Evolutionary conservation across 2,888 invertebrate species (phyloP).

Genomic region (Pogonocherus hispidulus): DNA sequence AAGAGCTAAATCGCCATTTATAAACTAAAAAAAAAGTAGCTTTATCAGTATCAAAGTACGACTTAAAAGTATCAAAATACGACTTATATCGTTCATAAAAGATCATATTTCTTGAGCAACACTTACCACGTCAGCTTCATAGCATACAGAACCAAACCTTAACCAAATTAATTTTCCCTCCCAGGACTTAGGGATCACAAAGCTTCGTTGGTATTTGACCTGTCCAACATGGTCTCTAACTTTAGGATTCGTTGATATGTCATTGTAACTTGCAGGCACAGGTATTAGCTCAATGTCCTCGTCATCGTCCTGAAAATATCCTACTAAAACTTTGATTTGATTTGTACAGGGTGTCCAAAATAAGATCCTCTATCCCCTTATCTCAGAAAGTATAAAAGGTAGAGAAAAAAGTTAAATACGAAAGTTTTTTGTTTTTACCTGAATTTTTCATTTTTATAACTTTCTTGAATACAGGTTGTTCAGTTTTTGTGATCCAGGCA

Average conservation of each 20-base stretch:
- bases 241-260: constrained; percentile 84
- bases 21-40: constrained; percentile 77
- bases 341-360: too few species aligned
- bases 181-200: constrained; percentile 86
- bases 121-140: constrained; percentile 88
- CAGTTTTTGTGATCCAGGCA: too few species aligned
- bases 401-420: too few species aligned
- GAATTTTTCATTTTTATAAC: too few species aligned
- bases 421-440: too few species aligned
- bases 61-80: neutral
- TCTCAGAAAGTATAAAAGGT: too few species aligned
- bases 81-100: too few species aligned
- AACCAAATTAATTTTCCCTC: constrained; percentile 79
- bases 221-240: constrained; percentile 95
- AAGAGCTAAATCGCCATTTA: constrained; percentile 84
- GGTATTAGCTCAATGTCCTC: constrained; percentile 85
- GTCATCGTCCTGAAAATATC: constrained; percentile 33
- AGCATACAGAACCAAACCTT: constrained; percentile 94
- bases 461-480: too few species aligned
- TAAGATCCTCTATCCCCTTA: too few species aligned
- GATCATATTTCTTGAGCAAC: too few species aligned
- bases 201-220: constrained; percentile 94
- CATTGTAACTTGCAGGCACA: constrained; percentile 96
- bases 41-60: neutral
- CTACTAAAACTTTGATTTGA: constrained; percentile 23